Evolutionary conservation across 2,113 vertebrate genomes (phyloP).

Genomic region (Collichthys lucidus): DNA sequence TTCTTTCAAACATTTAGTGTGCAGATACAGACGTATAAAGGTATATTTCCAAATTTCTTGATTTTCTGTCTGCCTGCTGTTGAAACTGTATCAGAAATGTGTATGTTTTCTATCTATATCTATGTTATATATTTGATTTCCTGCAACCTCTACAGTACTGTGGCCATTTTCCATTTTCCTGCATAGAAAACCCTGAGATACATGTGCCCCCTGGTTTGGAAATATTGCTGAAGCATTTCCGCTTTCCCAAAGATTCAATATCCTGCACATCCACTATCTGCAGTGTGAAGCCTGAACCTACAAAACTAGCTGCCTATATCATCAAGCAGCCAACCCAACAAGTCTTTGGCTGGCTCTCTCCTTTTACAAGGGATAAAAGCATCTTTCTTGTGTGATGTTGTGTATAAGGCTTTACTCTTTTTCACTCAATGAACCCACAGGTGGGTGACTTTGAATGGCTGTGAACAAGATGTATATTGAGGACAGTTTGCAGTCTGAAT

Average conservation of each 20-base stretch:
- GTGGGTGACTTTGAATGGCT: constrained; percentile 31
- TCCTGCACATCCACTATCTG: constrained; percentile 28
- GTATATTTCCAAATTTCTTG: background rate
- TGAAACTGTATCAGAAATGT: background rate
- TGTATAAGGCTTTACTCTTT: constrained; percentile 18
- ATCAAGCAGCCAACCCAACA: constrained; percentile 18
- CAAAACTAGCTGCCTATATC: constrained; percentile 32
- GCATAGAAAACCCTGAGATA: background rate
- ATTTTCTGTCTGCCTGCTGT: background rate
- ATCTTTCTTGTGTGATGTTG: background rate
- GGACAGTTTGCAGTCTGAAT: constrained; percentile 7
- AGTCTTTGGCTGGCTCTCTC: background rate
- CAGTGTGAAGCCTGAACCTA: constrained; percentile 23
- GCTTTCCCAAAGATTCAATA: constrained; percentile 39
- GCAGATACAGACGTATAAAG: background rate
- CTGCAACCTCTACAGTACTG: background rate
- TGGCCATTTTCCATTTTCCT: background rate
- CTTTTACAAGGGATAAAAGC: constrained; percentile 31
- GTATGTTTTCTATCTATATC: background rate
- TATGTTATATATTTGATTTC: constrained; percentile 20
- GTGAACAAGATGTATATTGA: constrained; percentile 7
- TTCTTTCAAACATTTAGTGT: background rate
- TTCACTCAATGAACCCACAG: constrained; percentile 27
- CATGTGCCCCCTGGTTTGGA: background rate
- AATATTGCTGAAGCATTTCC: constrained; percentile 31